Base-by-base conservation (phyloP, 2,797 vertebrate species). In the Lepus oiostolus region DNA sequence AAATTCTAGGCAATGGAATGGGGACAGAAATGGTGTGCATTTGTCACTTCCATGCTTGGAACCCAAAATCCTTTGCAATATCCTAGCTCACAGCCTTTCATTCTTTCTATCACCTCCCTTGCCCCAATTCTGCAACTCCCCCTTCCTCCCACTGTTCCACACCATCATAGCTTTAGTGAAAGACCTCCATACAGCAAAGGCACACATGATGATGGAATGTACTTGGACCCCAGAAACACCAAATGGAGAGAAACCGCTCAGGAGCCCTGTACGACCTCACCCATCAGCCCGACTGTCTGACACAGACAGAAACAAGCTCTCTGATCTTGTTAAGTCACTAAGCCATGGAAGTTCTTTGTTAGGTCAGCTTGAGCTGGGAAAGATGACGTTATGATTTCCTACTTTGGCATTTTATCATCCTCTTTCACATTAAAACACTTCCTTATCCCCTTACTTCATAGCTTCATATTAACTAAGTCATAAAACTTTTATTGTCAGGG, bases 391-490 rank as follows among this genome's bases (percentile, higher is more conserved):
- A 32, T 1, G 32, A 8, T 67, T 86, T 91, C 52, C 60, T 88
- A 30, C 16, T 67, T 63, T 54, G 16, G 7, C 50, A 82, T 82
- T 74, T 38, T 47, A 58, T 79, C 60, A 84, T 85, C 30, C 26
- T 62, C 71, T 70, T 82, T 26, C 74, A 85, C 63, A 47, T 70
- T 72, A 94, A 88, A 30, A 71, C 75, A 94, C 28, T 77, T 91
- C 50, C 32, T 75, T 4, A n/a, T 19, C 19, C 50, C 50, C 50
- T 95, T 85, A 42, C 63, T 71, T 85, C 70, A 92, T 63, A 85
- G 58, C n/a, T 91, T 90, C 30, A 71, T 24, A 70, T 38, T 83
- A 80, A 84, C 6, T 77, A 91, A 35, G 42, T 35, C 72, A 63
- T 87, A 79, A 86, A 91, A 88, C n/a, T 80, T 72, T 85, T 71